A percentile compares a stretch with the other conserved stretches of the same genome.
Conservation (phyloP, 2,888 invertebrate genomes). For the Lottia scabra region DNA sequence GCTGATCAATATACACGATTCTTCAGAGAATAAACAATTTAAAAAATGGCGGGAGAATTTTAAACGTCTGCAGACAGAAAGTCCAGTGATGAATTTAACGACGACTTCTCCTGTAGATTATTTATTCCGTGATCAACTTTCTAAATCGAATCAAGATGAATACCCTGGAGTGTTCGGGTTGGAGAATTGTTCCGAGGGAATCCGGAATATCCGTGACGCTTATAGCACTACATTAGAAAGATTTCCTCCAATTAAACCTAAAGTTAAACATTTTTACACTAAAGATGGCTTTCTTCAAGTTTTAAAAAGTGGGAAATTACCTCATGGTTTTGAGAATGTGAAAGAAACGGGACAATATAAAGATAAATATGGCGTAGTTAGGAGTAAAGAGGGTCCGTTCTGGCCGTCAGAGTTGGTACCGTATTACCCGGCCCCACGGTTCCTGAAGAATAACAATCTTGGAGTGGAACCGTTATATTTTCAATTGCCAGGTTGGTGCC, state of each 20-base stretch:
- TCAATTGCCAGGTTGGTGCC: constrained; percentile 45
- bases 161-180: constrained; percentile 57
- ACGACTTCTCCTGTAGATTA: not conserved
- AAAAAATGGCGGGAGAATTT: not conserved
- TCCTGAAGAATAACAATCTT: constrained; percentile 18
- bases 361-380: constrained; percentile 62
- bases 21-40: not conserved
- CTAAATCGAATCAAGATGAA: constrained; percentile 56
- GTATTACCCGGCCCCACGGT: constrained; percentile 59
- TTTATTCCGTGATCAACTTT: constrained; percentile 49
- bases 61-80: not conserved
- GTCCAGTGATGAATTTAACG: not conserved
- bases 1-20: not conserved
- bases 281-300: constrained; percentile 59
- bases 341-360: constrained; percentile 50
- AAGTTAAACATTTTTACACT: constrained; percentile 51
- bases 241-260: constrained; percentile 25
- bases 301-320: constrained; percentile 51
- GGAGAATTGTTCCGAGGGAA: constrained; percentile 49
- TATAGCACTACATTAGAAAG: constrained; percentile 19
- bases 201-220: constrained; percentile 43
- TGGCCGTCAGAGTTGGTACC: constrained; percentile 66
- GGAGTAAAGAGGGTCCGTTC: constrained; percentile 64
- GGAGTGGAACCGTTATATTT: constrained; percentile 50
- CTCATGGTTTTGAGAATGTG: constrained; percentile 53